phyloP scores from a whole-genome alignment of 2,888 invertebrate genomes.

The Coremacera marginata region DNA sequence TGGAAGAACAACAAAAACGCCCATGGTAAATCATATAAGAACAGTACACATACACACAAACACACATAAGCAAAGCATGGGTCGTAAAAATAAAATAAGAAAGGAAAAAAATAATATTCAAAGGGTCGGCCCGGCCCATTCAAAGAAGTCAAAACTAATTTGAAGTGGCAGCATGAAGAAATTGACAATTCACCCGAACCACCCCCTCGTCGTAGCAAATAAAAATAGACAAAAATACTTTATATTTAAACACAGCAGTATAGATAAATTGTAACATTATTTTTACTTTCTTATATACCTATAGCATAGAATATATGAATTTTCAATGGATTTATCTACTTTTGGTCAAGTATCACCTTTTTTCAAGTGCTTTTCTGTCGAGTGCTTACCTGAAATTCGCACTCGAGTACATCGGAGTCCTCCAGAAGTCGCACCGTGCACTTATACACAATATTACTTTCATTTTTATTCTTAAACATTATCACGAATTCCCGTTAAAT shows the following conservation, averaged over 20 bases:
- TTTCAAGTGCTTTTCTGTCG: background rate
- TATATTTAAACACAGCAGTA: conserved; percentile 21
- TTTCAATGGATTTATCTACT: conserved; percentile 15
- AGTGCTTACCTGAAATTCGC: conserved; percentile 85
- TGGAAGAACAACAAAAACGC: conserved; percentile 18
- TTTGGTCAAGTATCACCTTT: background rate
- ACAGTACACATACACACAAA: background rate
- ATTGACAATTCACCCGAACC: background rate
- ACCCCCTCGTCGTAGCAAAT: background rate
- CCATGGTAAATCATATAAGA: conserved; percentile 26
- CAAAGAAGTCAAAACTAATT: conserved; percentile 1
- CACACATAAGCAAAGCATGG: background rate
- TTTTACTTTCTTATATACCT: background rate
- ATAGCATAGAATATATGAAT: background rate
- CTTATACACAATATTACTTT: conserved; percentile 83
- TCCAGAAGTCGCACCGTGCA: conserved; percentile 90
- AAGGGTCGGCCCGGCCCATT: background rate
- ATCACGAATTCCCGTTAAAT: conserved; percentile 36
- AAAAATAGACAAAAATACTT: conserved; percentile 3
- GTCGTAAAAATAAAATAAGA: background rate
- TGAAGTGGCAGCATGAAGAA: background rate
- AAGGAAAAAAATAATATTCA: background rate
- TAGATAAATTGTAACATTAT: conserved; percentile 12
- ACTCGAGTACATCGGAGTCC: conserved; percentile 91
- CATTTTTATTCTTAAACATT: conserved; percentile 74